Evolutionary conservation across 2,888 invertebrate genomes (phyloP).

Genomic region (Tiliacea aurago): DNA sequence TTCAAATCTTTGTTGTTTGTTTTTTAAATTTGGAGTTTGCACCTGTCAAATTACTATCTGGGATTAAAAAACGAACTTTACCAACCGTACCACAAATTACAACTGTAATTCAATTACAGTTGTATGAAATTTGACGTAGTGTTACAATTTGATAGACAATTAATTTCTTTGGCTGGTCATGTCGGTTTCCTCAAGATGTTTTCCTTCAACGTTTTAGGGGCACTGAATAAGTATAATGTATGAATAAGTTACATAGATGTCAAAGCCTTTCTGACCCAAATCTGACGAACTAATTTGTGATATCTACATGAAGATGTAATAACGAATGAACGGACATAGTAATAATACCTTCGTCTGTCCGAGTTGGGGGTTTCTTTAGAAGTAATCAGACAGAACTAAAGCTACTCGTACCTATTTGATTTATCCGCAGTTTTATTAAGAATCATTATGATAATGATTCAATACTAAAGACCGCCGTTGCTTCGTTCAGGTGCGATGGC

Average conservation of each 20-base stretch:
- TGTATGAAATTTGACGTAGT: neutral
- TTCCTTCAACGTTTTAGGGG: neutral
- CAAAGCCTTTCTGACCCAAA: slow-evolving; percentile 26
- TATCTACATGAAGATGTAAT: slow-evolving; percentile 23
- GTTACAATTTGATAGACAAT: too few relatives aligned
- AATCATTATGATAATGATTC: neutral
- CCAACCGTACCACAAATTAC: neutral
- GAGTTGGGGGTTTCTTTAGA: slow-evolving; percentile 14
- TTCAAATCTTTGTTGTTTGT: too few relatives aligned
- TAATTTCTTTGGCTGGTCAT: neutral
- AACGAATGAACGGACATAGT: slow-evolving; percentile 2
- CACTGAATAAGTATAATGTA: slow-evolving; percentile 2
- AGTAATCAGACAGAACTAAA: slow-evolving; percentile 23
- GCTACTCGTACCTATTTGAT: neutral
- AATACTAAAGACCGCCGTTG: neutral
- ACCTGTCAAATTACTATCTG: too few relatives aligned
- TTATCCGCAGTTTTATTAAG: neutral
- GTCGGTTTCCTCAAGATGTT: neutral
- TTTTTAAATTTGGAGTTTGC: too few relatives aligned
- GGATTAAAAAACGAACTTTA: too few relatives aligned
- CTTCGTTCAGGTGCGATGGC: neutral
- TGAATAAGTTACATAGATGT: slow-evolving; percentile 13
- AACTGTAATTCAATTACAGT: neutral
- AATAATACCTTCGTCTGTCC: slow-evolving; percentile 19
- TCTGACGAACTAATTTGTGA: slow-evolving; percentile 42